Evolutionary conservation across 2,797 vertebrate genomes (phyloP).

Genomic region (Poeciliopsis turneri): DNA sequence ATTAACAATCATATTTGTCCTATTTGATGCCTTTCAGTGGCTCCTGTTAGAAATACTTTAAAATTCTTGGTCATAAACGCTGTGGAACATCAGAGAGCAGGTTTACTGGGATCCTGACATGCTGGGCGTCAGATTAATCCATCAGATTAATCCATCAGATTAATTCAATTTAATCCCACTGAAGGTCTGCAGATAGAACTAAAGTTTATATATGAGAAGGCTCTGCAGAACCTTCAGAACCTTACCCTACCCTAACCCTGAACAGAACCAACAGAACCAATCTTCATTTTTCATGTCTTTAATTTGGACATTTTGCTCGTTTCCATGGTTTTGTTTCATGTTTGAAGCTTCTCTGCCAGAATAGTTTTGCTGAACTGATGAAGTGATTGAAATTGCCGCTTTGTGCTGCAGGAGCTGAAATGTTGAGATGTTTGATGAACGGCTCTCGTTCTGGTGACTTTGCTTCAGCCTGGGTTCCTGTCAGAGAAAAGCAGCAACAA

Average conservation of each 20-base stretch:
- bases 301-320: constrained; percentile 35
- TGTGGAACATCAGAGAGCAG: neutral
- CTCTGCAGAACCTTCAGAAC: neutral
- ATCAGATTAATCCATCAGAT: no score
- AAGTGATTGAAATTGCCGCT: constrained; percentile 23
- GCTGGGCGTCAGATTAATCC: no score
- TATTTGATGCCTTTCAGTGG: no score
- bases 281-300: constrained; percentile 27
- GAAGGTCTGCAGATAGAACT: neutral
- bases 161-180: neutral
- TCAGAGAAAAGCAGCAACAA: constrained; percentile 47
- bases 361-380: constrained; percentile 19
- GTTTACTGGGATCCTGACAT: neutral
- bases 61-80: neutral
- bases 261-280: constrained; percentile 4
- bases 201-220: neutral
- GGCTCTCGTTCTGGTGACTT: neutral
- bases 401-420: constrained; percentile 5
- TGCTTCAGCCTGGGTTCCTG: constrained; percentile 15
- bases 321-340: constrained; percentile 34
- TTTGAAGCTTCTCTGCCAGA: constrained; percentile 30
- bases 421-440: constrained; percentile 3
- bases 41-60: no score
- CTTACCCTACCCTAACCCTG: no score
- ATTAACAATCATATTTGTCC: neutral